Evolutionary conservation across 2,797 vertebrate genomes (phyloP), one percentile per base, ranked within the genome.

Genomic region (Trematomus bernacchii): DNA sequence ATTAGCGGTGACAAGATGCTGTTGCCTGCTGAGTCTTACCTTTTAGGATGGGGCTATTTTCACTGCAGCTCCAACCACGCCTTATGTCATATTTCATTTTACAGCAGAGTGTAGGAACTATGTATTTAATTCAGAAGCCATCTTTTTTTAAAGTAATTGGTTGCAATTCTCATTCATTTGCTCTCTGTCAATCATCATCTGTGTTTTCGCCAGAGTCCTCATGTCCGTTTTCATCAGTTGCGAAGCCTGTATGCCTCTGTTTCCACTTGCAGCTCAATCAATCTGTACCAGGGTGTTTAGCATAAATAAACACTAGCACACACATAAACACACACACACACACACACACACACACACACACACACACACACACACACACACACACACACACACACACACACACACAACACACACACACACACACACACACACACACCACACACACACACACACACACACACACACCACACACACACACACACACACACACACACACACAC

Each of bases 121-220:
- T 16, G 54, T 11, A 30, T 14, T 16, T 43, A 15, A 15, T 59
- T 48, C 67, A 66, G 19, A 53, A 48, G 11, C 40, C 13, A 23
- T 60, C 19, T 77, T 47, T 63, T 83, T 67, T 19, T 18, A 75
- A 84, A 50, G 23, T 55, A 30, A 71, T 47, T 65, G 43, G 47
- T 50, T 63, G 53, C 10, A 8, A 27, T 40, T 67, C 59, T 30
- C 37, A 62, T 68, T 50, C 10, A 73, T 87, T 82, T 71, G 10
- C 71, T 72, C 63, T 73, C 72, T 44, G 43, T 73, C 66, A 75
- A 21, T 80, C 76, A 75, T 73, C 54, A 42, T 76, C 46, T 15
- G 16, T 40, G 48, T 64, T 72, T 69, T 67, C 52, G 18, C 55
- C 10, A 40, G 23, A 60, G 73, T 63, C 43, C 60, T 66, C 3